These are phyloP conservation scores for Spodoptera frugiperda DNA, from an alignment of 1,140 invertebrate species.

Conservation along the genomic window DNA sequence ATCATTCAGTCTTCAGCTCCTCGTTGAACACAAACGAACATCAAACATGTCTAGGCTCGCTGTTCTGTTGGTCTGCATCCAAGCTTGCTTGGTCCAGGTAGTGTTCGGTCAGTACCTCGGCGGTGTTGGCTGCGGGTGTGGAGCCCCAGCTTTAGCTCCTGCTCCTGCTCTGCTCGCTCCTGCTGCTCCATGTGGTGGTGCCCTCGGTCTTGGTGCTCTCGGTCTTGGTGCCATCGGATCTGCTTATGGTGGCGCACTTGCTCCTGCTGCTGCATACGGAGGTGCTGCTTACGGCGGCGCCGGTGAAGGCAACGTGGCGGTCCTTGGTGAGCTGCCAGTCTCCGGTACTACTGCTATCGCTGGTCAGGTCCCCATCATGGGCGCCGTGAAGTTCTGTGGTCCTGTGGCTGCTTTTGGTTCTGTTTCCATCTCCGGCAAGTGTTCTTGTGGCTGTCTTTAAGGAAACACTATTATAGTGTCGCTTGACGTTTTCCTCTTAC, in stretches of 20 bases:
- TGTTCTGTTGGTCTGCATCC: conserved; percentile 62
- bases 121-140: conserved; percentile 55
- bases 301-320: conserved; percentile 43
- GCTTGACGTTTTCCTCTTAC: too few species aligned
- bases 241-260: conserved; percentile 16
- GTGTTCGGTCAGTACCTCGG: conserved; percentile 30
- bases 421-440: conserved; percentile 20
- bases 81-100: conserved; percentile 61
- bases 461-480: too few species aligned
- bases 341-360: conserved; percentile 35
- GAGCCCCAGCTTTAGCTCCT: too few species aligned
- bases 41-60: conserved; percentile 61
- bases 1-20: not conserved
- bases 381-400: conserved; percentile 17
- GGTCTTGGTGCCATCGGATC: not conserved
- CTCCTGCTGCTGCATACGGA: not conserved
- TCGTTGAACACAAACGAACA: not conserved
- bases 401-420: conserved; percentile 17
- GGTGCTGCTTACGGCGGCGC: conserved; percentile 23
- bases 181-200: too few species aligned
- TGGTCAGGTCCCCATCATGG: conserved; percentile 47
- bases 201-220: too few species aligned
- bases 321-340: conserved; percentile 39
- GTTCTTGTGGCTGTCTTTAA: conserved; percentile 4
- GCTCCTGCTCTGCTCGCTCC: too few species aligned